Base-by-base conservation (phyloP, 2,888 invertebrate species). In the Tridacna gigas region DNA sequence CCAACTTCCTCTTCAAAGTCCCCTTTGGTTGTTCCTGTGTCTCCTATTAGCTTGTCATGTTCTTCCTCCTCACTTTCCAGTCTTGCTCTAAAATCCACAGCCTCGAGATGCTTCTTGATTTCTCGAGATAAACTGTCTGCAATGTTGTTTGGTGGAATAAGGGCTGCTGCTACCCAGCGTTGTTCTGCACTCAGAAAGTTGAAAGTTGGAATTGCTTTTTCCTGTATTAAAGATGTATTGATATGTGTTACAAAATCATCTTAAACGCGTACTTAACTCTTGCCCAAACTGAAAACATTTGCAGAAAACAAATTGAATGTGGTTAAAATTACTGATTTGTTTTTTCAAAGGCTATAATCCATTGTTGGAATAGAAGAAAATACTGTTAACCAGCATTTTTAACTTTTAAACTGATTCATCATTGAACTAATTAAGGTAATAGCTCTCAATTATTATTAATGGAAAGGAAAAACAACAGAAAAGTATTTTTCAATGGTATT, bases 141-240 rank as follows among this genome's bases (percentile, higher is more conserved):
- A 5, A 69, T 56, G 22, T 69, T 15, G n/a, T 77, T 25, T 26
- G 96, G 96, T 1, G 96, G 96, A 69, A 96, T 95, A 13, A 96
- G 89, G 0, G 95, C 96, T 15, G 95, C 96, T 22, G 95, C 96
- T 18, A 97, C 96, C 90, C 96, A 96, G 82, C 97, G 95, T 74
- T 96, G 96, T 94, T 99, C 99, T 0, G 97, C 96, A 94, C 97
- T 97, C 63, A 99, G 95, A 94, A 98, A 99, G 95, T 99, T 99
- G 95, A 97, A 99, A 0, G 97, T 97, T 1, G 98, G 95, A 91
- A 97, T 97, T 0, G 99, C 99, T 93, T 97, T 96, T 89, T 97
- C 97, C 95, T 95, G 88, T 22, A 63, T 22, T 3, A 12, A 13
- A 63, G n/a, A 63, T 25, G 4, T 63, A 60, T 60, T 20, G 60